Evolutionary conservation across 2,888 invertebrate species (phyloP), one percentile per base, ranked within the genome.

Genomic region (Andricus quercusramuli): DNA sequence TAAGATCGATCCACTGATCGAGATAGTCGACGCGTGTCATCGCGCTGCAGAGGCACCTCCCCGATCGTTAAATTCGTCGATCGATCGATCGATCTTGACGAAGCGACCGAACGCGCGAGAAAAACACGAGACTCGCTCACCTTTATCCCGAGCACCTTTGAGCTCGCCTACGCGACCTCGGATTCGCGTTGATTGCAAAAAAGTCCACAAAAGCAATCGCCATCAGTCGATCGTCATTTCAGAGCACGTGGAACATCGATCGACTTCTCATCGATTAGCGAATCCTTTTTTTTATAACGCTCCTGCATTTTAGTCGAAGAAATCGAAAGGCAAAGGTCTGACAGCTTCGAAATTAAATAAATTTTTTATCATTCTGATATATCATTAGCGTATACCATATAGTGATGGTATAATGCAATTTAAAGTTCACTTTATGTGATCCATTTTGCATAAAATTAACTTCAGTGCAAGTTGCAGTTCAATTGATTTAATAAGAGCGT

Each of bases 41-140:
- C 62, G 62, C 62, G 29, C 77, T 77, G 81, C 65, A 79, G 83
- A 81, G 83, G 85, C 85, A 84, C 83, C 86, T 86, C 82, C 85
- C 85, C 85, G 87, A 87, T 89, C 87, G 86, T 88, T 90, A 87
- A 89, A 90, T 89, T 88, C 85, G 83, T 86, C 87, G 89, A 87
- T 89, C 89, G 86, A 88, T 86, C 87, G 87, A 84, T 85, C 85
- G 86, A 85, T 86, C 88, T 84, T 86, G 84, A 83, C 83, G 83
- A 84, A 77, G 79, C 82, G 80, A 83, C 82, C 83, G 80, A 81
- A 82, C 82, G 79, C 81, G 81, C 81, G 79, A 84, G 81, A 84
- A 83, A 83, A 74, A 74, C 74, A 74, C 29, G 32, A 56, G 29
- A 74, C 74, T 74, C 13, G 74, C 56, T 74, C 74, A 74, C 56